Conservation (phyloP, 2,888 invertebrate species). For the Tachina grossa region DNA sequence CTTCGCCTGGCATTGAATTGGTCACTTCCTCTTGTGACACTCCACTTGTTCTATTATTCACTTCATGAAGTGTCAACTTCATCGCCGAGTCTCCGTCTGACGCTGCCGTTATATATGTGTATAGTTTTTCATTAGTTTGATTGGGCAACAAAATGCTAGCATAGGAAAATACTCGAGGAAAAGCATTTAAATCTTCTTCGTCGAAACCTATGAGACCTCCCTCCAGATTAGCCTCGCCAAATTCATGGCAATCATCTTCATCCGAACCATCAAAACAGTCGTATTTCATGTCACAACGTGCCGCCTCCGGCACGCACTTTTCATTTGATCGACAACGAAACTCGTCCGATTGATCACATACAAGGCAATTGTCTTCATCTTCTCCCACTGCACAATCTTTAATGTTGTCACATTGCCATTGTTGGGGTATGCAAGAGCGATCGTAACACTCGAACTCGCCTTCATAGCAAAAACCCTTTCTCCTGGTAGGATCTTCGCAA, state of each 20-base stretch:
- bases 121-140: constrained; percentile 77
- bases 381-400: constrained; percentile 83
- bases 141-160: constrained; percentile 80
- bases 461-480: constrained; percentile 83
- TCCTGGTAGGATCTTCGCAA: constrained; percentile 84
- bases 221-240: constrained; percentile 83
- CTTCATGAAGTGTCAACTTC: constrained; percentile 75
- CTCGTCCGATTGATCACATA: constrained; percentile 82
- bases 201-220: constrained; percentile 83
- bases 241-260: constrained; percentile 84
- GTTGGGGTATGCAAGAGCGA: constrained; percentile 85
- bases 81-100: constrained; percentile 77
- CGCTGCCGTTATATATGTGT: constrained; percentile 78
- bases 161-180: constrained; percentile 80
- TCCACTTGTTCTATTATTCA: constrained; percentile 74
- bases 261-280: constrained; percentile 87
- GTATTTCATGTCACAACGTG: constrained; percentile 85
- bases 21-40: constrained; percentile 75
- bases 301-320: constrained; percentile 85
- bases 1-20: constrained; percentile 72
- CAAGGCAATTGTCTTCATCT: constrained; percentile 83
- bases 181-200: constrained; percentile 77
- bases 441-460: constrained; percentile 85
- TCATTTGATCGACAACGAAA: constrained; percentile 83
- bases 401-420: constrained; percentile 85